Evolutionary conservation across 2,888 invertebrate genomes (phyloP).

Genomic region (Mythimna vitellina): DNA sequence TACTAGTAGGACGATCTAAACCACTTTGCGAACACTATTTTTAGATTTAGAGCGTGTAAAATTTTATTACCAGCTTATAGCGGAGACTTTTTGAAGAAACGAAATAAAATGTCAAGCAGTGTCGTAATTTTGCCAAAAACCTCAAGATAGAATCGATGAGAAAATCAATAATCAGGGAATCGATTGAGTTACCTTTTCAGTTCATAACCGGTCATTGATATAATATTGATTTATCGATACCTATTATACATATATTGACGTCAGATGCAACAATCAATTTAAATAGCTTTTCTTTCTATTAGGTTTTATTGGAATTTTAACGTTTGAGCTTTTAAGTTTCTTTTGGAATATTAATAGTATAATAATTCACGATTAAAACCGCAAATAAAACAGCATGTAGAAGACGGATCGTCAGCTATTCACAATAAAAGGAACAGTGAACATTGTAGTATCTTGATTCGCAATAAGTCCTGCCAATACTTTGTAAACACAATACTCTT

Average conservation of each 20-base stretch:
- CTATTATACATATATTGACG: conserved; percentile 21
- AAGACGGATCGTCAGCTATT: conserved; percentile 5
- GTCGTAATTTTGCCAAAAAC: conserved; percentile 34
- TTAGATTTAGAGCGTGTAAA: conserved; percentile 41
- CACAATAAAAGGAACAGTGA: conserved; percentile 21
- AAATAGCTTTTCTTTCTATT: conserved; percentile 18
- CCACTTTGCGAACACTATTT: conserved; percentile 31
- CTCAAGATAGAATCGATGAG: conserved; percentile 11
- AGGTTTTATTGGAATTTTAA: conserved; percentile 17
- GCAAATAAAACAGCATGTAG: not conserved
- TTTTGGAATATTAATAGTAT: not conserved
- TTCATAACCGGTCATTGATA: conserved; percentile 12
- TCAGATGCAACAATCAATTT: conserved; percentile 25
- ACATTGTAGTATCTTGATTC: conserved; percentile 4
- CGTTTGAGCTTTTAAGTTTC: not conserved
- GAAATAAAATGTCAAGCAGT: conserved; percentile 27
- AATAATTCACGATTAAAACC: not conserved
- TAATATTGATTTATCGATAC: conserved; percentile 41
- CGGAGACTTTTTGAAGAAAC: conserved; percentile 22
- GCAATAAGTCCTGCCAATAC: conserved; percentile 32
- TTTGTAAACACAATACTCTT: conserved; percentile 46
- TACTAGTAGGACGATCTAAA: conserved; percentile 37
- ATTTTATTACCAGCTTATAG: conserved; percentile 44
- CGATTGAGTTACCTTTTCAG: conserved; percentile 22
- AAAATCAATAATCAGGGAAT: conserved; percentile 27